phyloP scores from a whole-genome alignment of 2,113 vertebrate genomes.

The Tapirus terrestris region DNA sequence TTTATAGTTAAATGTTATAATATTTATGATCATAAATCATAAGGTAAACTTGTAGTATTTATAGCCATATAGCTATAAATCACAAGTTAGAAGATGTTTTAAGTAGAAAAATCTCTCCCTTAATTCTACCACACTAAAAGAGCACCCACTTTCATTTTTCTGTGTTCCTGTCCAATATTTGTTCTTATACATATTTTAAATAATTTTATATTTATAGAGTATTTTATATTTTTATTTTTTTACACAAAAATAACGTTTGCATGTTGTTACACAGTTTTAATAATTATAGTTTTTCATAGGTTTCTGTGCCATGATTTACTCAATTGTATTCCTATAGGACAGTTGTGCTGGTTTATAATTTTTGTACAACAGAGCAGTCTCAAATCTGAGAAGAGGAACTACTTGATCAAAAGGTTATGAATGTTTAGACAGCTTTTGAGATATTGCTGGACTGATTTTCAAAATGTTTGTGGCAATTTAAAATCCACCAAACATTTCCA shows the following conservation, averaged over 20 bases:
- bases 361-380: not conserved
- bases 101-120: constrained; percentile 31
- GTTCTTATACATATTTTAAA: constrained; percentile 3
- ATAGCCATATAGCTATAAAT: not conserved
- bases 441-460: constrained; percentile 42
- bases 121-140: not conserved
- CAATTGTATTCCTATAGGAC: not conserved
- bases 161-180: not conserved
- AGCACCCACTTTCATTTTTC: constrained; percentile 25
- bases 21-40: not conserved
- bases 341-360: constrained; percentile 23
- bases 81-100: constrained; percentile 30
- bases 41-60: not conserved
- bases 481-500: constrained; percentile 19
- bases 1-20: not conserved
- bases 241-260: not conserved
- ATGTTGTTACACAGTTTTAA: constrained; percentile 4
- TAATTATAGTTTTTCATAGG: not conserved
- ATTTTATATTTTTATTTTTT: constrained; percentile 55
- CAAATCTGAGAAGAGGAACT: constrained; percentile 21
- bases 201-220: not conserved
- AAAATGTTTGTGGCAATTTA: constrained; percentile 44
- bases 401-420: not conserved
- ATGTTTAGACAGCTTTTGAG: constrained; percentile 47
- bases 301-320: constrained; percentile 35